Evolutionary conservation across 2,113 vertebrate species (phyloP).

Genomic region (Psittacula cyanocephala): DNA sequence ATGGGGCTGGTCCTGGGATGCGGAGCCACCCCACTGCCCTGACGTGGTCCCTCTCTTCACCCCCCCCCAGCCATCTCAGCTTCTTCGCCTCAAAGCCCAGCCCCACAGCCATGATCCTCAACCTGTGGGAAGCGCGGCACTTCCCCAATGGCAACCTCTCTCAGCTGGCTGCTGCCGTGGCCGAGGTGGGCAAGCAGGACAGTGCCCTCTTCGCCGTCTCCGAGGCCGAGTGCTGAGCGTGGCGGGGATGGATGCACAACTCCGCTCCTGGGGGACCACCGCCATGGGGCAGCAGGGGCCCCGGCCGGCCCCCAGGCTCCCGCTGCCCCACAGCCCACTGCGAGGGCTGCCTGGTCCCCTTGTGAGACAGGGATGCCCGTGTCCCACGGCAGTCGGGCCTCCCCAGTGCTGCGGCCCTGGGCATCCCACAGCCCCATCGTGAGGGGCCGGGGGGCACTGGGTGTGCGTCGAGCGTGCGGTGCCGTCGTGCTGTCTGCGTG

Average conservation of each 20-base stretch:
- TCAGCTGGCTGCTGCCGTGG: conserved; percentile 93
- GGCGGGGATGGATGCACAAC: not conserved
- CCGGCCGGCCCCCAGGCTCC: not conserved
- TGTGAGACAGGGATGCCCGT: not conserved
- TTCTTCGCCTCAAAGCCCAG: conserved; percentile 96
- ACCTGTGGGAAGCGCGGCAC: conserved; percentile 96
- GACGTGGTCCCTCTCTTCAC: not conserved
- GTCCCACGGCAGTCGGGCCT: not conserved
- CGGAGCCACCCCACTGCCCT: not conserved
- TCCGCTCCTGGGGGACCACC: not conserved
- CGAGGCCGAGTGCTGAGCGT: conserved; percentile 91
- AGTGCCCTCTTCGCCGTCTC: conserved; percentile 93
- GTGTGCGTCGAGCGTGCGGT: conserved; percentile 80
- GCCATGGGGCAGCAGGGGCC: not conserved
- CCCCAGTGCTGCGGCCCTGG: not conserved
- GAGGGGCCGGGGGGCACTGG: conserved; percentile 50
- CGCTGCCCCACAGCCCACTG: not conserved
- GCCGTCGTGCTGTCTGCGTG: conserved; percentile 72
- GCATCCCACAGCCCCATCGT: not conserved
- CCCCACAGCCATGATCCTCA: conserved; percentile 96
- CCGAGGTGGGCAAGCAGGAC: conserved; percentile 96
- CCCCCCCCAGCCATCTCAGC: conserved; percentile 87
- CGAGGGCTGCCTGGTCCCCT: not conserved
- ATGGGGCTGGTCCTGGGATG: fast-evolving
- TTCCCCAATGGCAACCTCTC: conserved; percentile 98